phyloP scores from a whole-genome alignment of 2,113 vertebrate species.

The Coturnix japonica region DNA sequence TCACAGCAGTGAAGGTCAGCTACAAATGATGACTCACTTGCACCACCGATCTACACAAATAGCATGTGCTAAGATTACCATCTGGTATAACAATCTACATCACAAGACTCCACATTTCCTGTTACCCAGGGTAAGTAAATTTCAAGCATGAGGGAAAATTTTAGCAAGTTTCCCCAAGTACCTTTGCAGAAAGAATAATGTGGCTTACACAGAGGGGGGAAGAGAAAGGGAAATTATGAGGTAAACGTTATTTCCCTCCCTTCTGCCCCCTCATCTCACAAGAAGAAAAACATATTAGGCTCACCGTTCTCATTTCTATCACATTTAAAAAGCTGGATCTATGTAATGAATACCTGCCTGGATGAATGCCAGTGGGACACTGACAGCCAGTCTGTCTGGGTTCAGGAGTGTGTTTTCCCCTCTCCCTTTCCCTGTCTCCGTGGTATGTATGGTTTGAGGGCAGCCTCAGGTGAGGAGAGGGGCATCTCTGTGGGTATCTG shows the following conservation, averaged over 20 bases:
- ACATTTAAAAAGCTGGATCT: conserved; percentile 60
- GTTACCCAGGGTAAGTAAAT: conserved; percentile 85
- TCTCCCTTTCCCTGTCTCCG: not conserved
- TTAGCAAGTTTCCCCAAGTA: conserved; percentile 86
- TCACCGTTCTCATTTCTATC: conserved; percentile 53
- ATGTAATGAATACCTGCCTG: conserved; percentile 62
- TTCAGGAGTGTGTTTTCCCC: not conserved
- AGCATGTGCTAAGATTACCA: conserved; percentile 83
- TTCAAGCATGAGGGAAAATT: conserved; percentile 87
- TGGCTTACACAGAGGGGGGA: conserved; percentile 69
- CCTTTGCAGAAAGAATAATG: conserved; percentile 81
- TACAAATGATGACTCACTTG: conserved; percentile 79
- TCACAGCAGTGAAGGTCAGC: conserved; percentile 77
- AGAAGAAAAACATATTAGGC: conserved; percentile 67
- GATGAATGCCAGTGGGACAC: not conserved
- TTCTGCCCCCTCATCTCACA: conserved; percentile 41
- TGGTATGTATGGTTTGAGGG: not conserved
- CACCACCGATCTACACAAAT: conserved; percentile 79
- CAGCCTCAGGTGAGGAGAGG: not conserved
- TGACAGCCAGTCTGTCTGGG: conserved; percentile 41
- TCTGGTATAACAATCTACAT: conserved; percentile 89
- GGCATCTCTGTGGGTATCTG: not conserved
- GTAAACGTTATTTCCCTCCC: conserved; percentile 67
- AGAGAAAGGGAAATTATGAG: conserved; percentile 77
- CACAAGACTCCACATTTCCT: conserved; percentile 87